Evolutionary conservation across 92 coral and sea anemone genomes (phyloP), one percentile per base, ranked within the genome.

Genomic region (Micromussa lordhowensis): DNA sequence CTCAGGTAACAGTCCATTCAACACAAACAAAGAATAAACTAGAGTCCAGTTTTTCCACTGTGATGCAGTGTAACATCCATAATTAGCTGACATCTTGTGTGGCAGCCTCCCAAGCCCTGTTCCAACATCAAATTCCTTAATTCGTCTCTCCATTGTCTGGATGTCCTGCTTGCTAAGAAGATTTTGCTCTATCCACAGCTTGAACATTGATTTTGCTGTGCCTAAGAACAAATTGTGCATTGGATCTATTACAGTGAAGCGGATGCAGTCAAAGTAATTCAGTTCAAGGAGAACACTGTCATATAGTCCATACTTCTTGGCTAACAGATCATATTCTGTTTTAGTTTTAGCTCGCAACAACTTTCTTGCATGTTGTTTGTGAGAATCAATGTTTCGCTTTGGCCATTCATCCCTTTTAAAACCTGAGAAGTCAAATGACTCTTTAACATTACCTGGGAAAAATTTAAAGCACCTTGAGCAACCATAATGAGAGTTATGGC

Each of bases 11-110:
- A 87, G 59, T 6, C 85, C 90, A 78, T 87, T 51, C 44, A 84
- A 34, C 8, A 61, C 88, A 84, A 22, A 84, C 8, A 84, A 48
- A 5, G 89, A 90, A 63, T 86, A 86, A 19, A 86, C 57, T 22
- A 86, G 82, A 9, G 89, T 89, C 89, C 92, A 84, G 77, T 89
- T 89, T 84, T 84, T 89, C 89, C 89, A 86, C 44, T 81, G 90
- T 18, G 80, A 78, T 17, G n/a, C n/a, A n/a, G n/a, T n/a, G n/a
- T n/a, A n/a, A n/a, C n/a, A n/a, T n/a, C n/a, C n/a, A n/a, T n/a
- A n/a, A n/a, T n/a, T n/a, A n/a, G n/a, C n/a, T n/a, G n/a, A n/a
- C n/a, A n/a, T n/a, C n/a, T n/a, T n/a, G n/a, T n/a, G n/a, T n/a
- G n/a, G n/a, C n/a, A n/a, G n/a, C n/a, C n/a, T n/a, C n/a, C n/a